Evolutionary conservation across 1,140 invertebrate genomes (phyloP).

Genomic region (Drosophila ananassae): DNA sequence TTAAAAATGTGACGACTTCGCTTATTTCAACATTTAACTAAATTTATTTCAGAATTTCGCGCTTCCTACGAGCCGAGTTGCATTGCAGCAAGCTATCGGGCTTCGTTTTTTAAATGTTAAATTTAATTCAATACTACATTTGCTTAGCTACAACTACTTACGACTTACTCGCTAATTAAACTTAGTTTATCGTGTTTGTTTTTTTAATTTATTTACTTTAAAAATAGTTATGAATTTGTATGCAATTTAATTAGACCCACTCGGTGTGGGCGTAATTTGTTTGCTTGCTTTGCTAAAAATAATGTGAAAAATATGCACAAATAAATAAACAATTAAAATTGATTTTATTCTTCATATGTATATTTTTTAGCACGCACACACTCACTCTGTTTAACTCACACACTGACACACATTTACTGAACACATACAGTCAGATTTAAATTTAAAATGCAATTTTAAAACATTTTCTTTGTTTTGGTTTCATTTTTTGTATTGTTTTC

Average conservation of each 20-base stretch:
- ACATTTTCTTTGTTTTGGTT: slow-evolving; percentile 56
- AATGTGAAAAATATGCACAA: slow-evolving; percentile 74
- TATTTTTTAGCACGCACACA: slow-evolving; percentile 34
- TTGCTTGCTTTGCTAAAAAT: slow-evolving; percentile 57
- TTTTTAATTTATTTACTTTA: slow-evolving; percentile 65
- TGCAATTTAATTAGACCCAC: slow-evolving; percentile 45
- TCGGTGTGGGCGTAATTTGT: slow-evolving; percentile 19
- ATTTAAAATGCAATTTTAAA: slow-evolving; percentile 80
- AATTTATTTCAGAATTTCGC: slow-evolving; percentile 81
- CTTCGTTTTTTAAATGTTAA: slow-evolving; percentile 33
- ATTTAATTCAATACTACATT: slow-evolving; percentile 51
- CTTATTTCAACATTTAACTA: slow-evolving; percentile 66
- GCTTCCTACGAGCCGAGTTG: slow-evolving; percentile 61
- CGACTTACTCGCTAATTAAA: slow-evolving; percentile 67
- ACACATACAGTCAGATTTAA: slow-evolving; percentile 76
- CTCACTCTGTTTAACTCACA: slow-evolving; percentile 15
- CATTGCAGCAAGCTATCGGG: slow-evolving; percentile 37
- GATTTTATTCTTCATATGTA: slow-evolving; percentile 45
- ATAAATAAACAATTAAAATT: slow-evolving; percentile 77
- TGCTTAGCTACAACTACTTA: slow-evolving; percentile 64
- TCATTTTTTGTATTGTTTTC: slow-evolving; percentile 31
- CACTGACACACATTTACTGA: slow-evolving; percentile 33
- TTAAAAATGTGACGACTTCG: slow-evolving; percentile 67
- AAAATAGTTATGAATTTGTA: slow-evolving; percentile 61
- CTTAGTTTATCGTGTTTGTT: slow-evolving; percentile 46